Evolutionary conservation across 2,113 vertebrate species (phyloP).

Genomic region (Hydropotes inermis): DNA sequence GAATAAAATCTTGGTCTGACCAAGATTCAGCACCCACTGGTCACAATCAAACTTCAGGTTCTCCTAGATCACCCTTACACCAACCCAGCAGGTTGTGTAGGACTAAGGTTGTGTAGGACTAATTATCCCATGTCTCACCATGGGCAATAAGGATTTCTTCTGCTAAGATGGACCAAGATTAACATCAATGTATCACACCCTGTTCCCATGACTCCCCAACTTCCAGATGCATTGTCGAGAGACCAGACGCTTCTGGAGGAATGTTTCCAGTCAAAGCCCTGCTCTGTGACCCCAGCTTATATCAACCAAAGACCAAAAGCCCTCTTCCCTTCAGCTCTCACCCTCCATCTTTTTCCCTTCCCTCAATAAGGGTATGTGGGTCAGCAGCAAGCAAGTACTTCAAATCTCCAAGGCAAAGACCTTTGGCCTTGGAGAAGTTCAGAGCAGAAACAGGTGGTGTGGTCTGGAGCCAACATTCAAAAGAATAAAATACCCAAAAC

Average conservation of each 20-base stretch:
- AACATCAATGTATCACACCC: background rate
- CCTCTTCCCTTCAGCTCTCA: background rate
- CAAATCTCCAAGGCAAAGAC: background rate
- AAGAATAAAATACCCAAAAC: background rate
- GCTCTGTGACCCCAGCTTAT: background rate
- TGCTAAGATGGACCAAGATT: background rate
- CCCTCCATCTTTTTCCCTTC: background rate
- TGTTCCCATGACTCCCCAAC: background rate
- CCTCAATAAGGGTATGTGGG: background rate
- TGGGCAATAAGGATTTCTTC: background rate
- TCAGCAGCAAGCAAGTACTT: background rate
- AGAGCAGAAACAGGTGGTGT: conserved; percentile 39
- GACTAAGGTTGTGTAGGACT: background rate
- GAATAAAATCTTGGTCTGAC: background rate
- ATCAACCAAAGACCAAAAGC: background rate
- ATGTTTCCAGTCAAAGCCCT: background rate
- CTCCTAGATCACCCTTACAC: background rate
- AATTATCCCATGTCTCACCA: background rate
- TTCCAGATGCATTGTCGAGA: background rate
- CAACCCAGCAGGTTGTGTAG: background rate
- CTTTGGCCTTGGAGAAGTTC: background rate
- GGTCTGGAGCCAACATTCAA: background rate
- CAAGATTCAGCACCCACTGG: background rate
- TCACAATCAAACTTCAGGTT: background rate
- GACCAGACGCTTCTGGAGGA: background rate